Percentiles rank a stretch among this genome's conserved stretches.
Evolutionary conservation across 2,113 vertebrate species (phyloP).

Genomic region (Cinclus cinclus): DNA sequence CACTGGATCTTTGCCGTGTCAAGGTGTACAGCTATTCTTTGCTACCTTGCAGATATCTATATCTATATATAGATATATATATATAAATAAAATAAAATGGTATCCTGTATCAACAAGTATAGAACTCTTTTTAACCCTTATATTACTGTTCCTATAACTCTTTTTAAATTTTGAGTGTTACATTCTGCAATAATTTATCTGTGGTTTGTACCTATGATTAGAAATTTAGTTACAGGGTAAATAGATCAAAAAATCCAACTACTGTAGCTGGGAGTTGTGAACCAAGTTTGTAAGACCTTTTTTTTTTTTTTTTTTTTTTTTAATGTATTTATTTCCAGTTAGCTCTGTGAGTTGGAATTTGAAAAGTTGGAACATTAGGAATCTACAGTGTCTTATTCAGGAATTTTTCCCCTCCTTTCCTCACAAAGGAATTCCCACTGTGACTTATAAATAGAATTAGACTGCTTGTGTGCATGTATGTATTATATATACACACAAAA

Average conservation of each 20-base stretch:
- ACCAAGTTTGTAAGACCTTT: slow-evolving; percentile 72
- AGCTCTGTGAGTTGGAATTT: slow-evolving; percentile 77
- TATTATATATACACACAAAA: slow-evolving; percentile 79
- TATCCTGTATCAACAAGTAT: slow-evolving; percentile 76
- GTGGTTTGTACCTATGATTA: slow-evolving; percentile 79
- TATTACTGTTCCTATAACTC: slow-evolving; percentile 69
- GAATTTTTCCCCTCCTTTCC: slow-evolving; percentile 73
- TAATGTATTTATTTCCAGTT: slow-evolving; percentile 76
- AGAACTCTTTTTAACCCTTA: slow-evolving; percentile 75
- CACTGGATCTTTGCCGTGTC: slow-evolving; percentile 84
- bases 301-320: slow-evolving; percentile 34
- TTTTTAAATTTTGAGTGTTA: slow-evolving; percentile 67
- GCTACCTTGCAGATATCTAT: slow-evolving; percentile 84
- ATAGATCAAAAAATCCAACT: slow-evolving; percentile 75
- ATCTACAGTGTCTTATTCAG: slow-evolving; percentile 80
- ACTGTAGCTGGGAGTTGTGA: slow-evolving; percentile 77
- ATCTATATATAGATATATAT: slow-evolving; percentile 70
- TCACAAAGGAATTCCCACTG: slow-evolving; percentile 83
- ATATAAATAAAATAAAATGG: slow-evolving; percentile 72
- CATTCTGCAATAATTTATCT: slow-evolving; percentile 77
- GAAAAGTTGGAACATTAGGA: slow-evolving; percentile 73
- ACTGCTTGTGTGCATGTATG: slow-evolving; percentile 78
- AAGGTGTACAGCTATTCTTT: slow-evolving; percentile 83
- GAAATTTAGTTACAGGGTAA: slow-evolving; percentile 81
- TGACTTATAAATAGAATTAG: slow-evolving; percentile 81